phyloP scores from a whole-genome alignment of 2,113 vertebrate genomes.

The Pardalotus punctatus region DNA sequence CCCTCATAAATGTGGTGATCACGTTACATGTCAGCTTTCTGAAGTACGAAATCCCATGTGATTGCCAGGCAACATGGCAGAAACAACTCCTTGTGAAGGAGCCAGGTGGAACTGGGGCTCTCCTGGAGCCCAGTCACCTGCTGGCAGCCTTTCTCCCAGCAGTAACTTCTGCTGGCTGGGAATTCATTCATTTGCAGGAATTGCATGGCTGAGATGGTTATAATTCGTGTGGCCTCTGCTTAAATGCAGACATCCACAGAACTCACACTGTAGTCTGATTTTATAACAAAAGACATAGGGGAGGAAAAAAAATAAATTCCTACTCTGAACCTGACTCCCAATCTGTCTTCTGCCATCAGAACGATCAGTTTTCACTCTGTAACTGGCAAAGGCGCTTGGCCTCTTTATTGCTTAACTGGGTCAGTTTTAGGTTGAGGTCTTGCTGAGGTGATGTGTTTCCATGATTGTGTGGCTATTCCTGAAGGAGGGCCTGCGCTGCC shows the following conservation, averaged over 20 bases:
- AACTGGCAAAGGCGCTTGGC: neutral
- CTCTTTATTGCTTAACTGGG: neutral
- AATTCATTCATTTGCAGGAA: neutral
- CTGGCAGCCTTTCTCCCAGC: neutral
- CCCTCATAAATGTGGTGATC: neutral
- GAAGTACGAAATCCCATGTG: neutral
- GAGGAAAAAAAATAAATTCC: neutral
- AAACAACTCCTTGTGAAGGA: neutral
- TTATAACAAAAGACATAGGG: neutral
- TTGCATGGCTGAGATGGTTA: neutral
- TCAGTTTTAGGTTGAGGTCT: neutral
- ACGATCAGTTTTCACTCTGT: neutral
- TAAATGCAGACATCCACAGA: neutral
- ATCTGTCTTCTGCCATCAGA: neutral
- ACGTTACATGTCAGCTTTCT: neutral
- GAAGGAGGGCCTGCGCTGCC: neutral
- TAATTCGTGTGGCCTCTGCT: neutral
- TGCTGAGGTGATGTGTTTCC: neutral
- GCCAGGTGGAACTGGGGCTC: neutral
- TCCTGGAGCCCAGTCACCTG: neutral
- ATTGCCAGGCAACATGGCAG: conserved; percentile 29
- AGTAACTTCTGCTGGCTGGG: neutral
- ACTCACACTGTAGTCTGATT: neutral
- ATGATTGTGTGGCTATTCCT: neutral
- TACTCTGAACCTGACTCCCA: neutral